Evolutionary conservation across 2,797 vertebrate species (phyloP).

Genomic region (Esox lucius): DNA sequence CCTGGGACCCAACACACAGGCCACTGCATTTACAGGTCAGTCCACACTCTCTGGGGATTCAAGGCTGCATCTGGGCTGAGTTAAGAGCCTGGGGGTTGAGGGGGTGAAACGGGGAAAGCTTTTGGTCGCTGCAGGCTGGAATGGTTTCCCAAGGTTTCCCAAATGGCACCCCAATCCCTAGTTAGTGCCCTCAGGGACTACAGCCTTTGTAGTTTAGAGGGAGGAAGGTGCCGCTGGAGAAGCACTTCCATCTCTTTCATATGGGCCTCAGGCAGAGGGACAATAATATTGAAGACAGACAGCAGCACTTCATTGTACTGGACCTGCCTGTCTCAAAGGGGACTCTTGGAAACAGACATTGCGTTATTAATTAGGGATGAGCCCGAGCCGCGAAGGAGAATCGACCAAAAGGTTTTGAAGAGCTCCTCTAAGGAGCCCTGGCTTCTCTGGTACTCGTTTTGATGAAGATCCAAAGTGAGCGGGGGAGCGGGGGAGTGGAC

Average conservation of each 20-base stretch:
- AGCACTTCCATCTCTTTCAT: background rate
- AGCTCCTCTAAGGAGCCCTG: background rate
- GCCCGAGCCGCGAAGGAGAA: background rate
- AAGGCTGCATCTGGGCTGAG: background rate
- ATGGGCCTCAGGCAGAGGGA: background rate
- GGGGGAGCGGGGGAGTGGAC: background rate
- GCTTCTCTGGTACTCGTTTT: background rate
- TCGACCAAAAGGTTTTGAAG: background rate
- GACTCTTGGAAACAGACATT: background rate
- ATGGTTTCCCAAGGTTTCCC: background rate
- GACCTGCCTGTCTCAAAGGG: background rate
- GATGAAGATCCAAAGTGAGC: background rate
- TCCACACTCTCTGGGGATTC: background rate
- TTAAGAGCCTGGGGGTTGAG: background rate
- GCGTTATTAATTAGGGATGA: background rate
- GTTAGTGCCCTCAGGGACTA: background rate
- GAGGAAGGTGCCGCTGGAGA: background rate
- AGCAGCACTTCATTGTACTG: background rate
- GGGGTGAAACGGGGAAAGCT: background rate
- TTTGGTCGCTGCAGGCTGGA: background rate
- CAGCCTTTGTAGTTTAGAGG: background rate
- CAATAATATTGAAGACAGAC: background rate
- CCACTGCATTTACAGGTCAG: too few species aligned
- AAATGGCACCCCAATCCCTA: background rate
- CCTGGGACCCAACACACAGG: too few species aligned